Conservation (phyloP, 2,113 vertebrate genomes). For the Caretta caretta region DNA sequence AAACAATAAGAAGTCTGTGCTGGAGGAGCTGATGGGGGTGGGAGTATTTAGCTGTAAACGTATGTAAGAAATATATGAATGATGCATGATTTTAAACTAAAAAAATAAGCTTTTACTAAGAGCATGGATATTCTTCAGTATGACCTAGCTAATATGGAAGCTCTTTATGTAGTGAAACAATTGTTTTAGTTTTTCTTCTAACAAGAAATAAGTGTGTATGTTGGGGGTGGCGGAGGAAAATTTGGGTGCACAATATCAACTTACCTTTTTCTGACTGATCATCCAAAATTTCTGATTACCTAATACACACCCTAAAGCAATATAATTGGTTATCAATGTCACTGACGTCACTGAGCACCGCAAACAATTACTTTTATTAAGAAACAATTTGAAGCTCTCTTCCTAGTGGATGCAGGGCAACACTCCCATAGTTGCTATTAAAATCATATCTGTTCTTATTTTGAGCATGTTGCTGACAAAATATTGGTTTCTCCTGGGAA, state of each 20-base stretch:
- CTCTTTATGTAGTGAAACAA: background rate
- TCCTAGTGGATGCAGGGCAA: background rate
- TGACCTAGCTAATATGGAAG: background rate
- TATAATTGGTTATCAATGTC: background rate
- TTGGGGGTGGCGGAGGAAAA: background rate
- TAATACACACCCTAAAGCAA: background rate
- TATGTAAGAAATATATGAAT: background rate
- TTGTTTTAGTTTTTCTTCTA: background rate
- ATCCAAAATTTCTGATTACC: conserved; percentile 10
- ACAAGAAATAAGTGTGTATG: background rate
- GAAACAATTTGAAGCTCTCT: conserved; percentile 1
- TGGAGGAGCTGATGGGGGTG: background rate
- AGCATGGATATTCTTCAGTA: background rate
- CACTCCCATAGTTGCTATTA: background rate
- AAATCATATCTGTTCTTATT: background rate
- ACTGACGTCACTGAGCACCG: background rate
- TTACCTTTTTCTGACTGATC: background rate
- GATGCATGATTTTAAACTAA: background rate
- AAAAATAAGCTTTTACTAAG: background rate
- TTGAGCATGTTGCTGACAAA: background rate
- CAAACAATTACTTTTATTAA: conserved; percentile 7
- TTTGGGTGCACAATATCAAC: background rate
- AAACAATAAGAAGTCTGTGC: rapidly evolving
- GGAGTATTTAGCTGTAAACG: background rate
- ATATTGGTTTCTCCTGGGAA: conserved; percentile 37